phyloP scores from a whole-genome alignment of 2,797 vertebrate species.

The Cirrhinus molitorella region DNA sequence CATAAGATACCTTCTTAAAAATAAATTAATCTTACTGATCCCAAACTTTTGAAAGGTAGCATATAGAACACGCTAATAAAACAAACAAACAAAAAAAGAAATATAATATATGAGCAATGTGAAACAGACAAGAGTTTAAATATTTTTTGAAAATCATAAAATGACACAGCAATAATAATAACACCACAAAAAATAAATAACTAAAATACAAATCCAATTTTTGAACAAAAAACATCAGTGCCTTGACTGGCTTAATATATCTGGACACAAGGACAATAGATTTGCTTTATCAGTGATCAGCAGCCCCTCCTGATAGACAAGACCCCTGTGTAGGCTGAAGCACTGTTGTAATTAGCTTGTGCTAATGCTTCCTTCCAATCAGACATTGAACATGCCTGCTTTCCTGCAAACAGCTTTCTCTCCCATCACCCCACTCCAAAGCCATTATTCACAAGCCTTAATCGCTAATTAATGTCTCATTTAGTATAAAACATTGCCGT shows the following conservation, averaged over 20 bases:
- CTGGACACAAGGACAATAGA: slow-evolving; percentile 17
- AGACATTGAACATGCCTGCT: slow-evolving; percentile 20
- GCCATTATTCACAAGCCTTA: slow-evolving; percentile 24
- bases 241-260: background rate
- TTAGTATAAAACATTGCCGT: slow-evolving; percentile 22
- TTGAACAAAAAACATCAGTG: background rate
- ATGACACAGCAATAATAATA: no score
- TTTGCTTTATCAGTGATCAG: slow-evolving; percentile 35
- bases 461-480: slow-evolving; percentile 45
- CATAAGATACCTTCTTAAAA: no score
- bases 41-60: no score
- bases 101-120: no score
- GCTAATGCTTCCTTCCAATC: slow-evolving; percentile 52
- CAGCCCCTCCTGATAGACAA: background rate
- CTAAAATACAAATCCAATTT: no score
- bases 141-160: no score
- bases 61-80: no score
- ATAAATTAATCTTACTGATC: no score
- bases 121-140: no score
- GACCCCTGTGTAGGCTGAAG: slow-evolving; percentile 15
- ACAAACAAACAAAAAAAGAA: no score
- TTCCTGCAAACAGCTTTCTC: slow-evolving; percentile 20
- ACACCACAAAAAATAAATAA: no score
- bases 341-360: slow-evolving; percentile 49
- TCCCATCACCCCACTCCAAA: slow-evolving; percentile 28